A percentile compares a stretch with the other conserved stretches of the same genome.
phyloP scores from a whole-genome alignment of 1,140 invertebrate genomes.

The Halictus rubicundus region DNA sequence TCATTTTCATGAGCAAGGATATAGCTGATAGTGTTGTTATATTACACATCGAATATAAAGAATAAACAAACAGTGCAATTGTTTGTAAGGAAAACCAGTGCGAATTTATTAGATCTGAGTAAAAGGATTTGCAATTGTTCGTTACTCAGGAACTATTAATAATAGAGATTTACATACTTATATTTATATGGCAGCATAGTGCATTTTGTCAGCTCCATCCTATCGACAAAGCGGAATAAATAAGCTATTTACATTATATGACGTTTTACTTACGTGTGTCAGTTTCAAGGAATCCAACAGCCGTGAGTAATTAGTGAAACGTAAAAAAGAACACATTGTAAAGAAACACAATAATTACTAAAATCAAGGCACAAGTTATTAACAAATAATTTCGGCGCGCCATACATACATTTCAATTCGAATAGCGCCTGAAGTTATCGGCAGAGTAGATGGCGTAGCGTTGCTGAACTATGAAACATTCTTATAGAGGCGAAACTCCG shows the following conservation, averaged over 20 bases:
- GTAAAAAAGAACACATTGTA: too few relatives aligned
- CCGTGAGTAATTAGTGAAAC: too few relatives aligned
- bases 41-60: neutral
- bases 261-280: too few relatives aligned
- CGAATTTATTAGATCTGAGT: neutral
- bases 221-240: slow-evolving; percentile 39
- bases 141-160: slow-evolving; percentile 28
- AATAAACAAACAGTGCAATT: neutral
- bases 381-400: neutral
- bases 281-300: too few relatives aligned
- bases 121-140: slow-evolving; percentile 21
- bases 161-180: slow-evolving; percentile 19
- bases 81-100: neutral
- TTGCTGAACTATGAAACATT: neutral
- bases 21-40: neutral
- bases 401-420: neutral
- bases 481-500: too few relatives aligned
- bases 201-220: slow-evolving; percentile 29
- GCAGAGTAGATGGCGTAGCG: slow-evolving; percentile 6
- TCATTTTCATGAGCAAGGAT: slow-evolving; percentile 4
- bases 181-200: slow-evolving; percentile 31
- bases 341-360: too few relatives aligned
- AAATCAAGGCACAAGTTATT: too few relatives aligned
- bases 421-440: neutral
- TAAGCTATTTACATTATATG: slow-evolving; percentile 29